Evolutionary conservation across 2,113 vertebrate species (phyloP), one percentile per base, ranked within the genome.

Genomic region (Lutjanus erythropterus): DNA sequence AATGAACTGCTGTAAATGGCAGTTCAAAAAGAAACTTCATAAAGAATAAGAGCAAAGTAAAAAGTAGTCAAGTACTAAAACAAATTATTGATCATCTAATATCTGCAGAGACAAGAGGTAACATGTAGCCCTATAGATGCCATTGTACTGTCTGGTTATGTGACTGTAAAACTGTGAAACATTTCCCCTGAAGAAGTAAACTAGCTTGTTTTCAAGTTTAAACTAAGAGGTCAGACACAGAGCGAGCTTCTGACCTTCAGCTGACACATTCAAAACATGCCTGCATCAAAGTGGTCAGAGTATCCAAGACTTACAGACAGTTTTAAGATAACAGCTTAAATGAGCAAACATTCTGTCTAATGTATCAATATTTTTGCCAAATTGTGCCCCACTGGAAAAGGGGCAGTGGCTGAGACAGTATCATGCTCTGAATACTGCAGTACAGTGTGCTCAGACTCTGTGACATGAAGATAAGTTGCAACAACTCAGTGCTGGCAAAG

Each of bases 261-360:
- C n/a, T 78, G 71, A 87, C n/a, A 46, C 37, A 72, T 83, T 81
- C 47, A 89, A 81, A 73, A 71, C 75, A 74, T 53, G 42, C 39
- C 49, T 61, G 70, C 21, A 47, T 69, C 56, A 49, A 73, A 81
- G 49, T 39, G 27, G 31, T 62, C 53, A 29, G 7, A 58, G 41
- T 33, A 68, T 52, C 27, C 29, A 77, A 86, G n/a, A 68, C 5
- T 73, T 19, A 64, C 19, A 76, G 56, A 35, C 58, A 41, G 23
- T 33, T 47, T 50, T 42, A 71, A 66, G 35, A 80, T 47, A 72
- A 56, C 6, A 61, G 16, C 41, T 31, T 21, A 42, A 5, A 50
- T 29, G 44, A 59, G 42, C 50, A 75, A 72, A 44, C 39, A 49
- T 33, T 23, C 33, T 5, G 16, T n/a, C 18, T 62, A 31, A 79